These are phyloP conservation scores for Plebejus anna DNA, from an alignment of 2,888 invertebrate genomes.

Conservation along the genomic window DNA sequence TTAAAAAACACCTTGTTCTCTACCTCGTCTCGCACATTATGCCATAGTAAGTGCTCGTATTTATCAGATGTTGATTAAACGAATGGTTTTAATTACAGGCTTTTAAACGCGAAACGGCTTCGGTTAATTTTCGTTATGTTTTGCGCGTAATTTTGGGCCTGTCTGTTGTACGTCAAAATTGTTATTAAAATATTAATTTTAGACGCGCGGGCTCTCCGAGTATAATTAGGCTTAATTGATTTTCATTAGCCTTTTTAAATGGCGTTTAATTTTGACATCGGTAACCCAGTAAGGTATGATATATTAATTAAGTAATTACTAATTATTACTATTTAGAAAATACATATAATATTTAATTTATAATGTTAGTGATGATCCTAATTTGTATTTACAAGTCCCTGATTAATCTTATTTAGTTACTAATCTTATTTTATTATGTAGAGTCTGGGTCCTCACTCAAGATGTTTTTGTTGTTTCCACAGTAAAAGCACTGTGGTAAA, in stretches of 20 bases:
- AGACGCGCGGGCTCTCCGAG: neutral
- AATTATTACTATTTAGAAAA: neutral
- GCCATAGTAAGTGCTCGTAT: slow-evolving; percentile 20
- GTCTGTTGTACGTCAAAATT: slow-evolving; percentile 26
- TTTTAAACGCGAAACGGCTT: slow-evolving; percentile 13
- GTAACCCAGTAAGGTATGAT: neutral
- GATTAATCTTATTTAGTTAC: neutral
- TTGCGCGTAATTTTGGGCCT: slow-evolving; percentile 5
- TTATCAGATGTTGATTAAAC: slow-evolving; percentile 37
- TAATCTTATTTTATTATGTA: too few species aligned
- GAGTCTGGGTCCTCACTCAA: too few species aligned
- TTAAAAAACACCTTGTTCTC: neutral
- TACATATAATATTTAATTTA: neutral
- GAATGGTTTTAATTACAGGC: slow-evolving; percentile 35
- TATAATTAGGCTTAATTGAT: neutral
- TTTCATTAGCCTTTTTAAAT: neutral
- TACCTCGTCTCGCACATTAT: neutral
- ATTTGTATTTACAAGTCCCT: neutral
- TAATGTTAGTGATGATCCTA: neutral
- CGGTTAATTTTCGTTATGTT: slow-evolving; percentile 30
- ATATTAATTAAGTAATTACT: neutral
- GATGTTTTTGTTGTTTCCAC: too few species aligned
- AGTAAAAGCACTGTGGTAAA: too few species aligned
- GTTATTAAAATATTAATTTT: slow-evolving; percentile 26
- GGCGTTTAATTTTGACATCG: neutral